Base-by-base conservation (phyloP, 2,888 invertebrate genomes). In the Alsophila aescularia region DNA sequence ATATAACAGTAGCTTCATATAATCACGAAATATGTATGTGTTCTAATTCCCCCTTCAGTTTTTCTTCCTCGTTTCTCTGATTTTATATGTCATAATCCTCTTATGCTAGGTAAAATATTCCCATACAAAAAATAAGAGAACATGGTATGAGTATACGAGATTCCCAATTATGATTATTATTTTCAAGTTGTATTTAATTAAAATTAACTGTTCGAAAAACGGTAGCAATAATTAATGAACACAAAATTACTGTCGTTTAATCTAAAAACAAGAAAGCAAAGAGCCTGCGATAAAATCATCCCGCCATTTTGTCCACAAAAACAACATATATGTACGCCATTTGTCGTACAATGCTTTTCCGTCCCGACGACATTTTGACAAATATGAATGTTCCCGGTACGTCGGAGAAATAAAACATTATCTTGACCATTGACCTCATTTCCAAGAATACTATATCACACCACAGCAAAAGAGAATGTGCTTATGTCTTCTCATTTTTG, bases 341-440 rank as follows among this genome's bases (percentile, higher is more conserved):
- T 70, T 74, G 69, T 69, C 69, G 60, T 60, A 58, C 50, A 49
- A 58, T 52, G 66, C 62, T 58, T 64, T 64, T 68, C 66, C 67
- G 65, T 58, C 64, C 62, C 67, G 70, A 59, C 62, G 70, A 71
- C 74, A 60, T 72, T 78, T 78, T 77, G 80, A 80, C 76, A 75
- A 74, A 72, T 79, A 79, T 78, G 76, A 80, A 80, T 80, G 79
- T 73, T 55, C 60, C 56, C 49, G 44, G 66, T 62, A 64, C 64
- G 65, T 64, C 66, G 45, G 62, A 72, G 55, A 68, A 66, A 72
- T 67, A 62, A 36, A 47, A 52, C 52, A 77, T 77, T 75, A 77
- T 72, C 72, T 73, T 73, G 73, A 73, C 72, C 75, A 74, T 78
- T 77, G 76, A 75, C 69, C 73, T 63, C 68, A 60, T 62, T 71